phyloP scores from a whole-genome alignment of 2,113 vertebrate species.

The Abramis brama region DNA sequence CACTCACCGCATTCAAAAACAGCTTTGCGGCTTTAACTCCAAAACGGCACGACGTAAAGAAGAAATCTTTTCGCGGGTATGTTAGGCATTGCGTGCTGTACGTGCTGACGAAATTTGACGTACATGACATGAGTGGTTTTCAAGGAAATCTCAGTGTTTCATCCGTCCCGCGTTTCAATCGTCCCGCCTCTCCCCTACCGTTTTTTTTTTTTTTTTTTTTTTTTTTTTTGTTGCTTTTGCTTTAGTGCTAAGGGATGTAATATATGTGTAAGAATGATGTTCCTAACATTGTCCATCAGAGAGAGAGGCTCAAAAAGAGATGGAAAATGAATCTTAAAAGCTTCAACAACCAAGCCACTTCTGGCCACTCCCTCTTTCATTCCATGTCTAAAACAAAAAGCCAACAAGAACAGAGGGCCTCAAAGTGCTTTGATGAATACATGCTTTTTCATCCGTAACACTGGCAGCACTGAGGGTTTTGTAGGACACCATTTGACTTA shows the following conservation, averaged over 20 bases:
- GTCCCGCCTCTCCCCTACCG: too few species aligned
- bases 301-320: background rate
- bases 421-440: constrained; percentile 52
- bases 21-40: too few species aligned
- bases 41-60: too few species aligned
- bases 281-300: background rate
- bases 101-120: too few species aligned
- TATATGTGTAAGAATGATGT: constrained; percentile 1
- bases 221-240: background rate
- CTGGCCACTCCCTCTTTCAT: constrained; percentile 32
- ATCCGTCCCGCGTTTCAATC: too few species aligned
- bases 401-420: constrained; percentile 33
- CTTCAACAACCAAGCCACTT: constrained; percentile 37
- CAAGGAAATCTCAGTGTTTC: too few species aligned
- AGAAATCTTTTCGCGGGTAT: too few species aligned
- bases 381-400: constrained; percentile 18
- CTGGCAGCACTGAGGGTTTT: constrained; percentile 22
- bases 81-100: too few species aligned
- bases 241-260: constrained; percentile 27
- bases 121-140: too few species aligned
- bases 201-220: background rate
- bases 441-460: constrained; percentile 55
- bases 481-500: constrained; percentile 35
- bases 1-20: too few species aligned
- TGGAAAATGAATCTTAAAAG: constrained; percentile 3